phyloP scores from a whole-genome alignment of 2,113 vertebrate genomes.

The Corvus hawaiiensis region DNA sequence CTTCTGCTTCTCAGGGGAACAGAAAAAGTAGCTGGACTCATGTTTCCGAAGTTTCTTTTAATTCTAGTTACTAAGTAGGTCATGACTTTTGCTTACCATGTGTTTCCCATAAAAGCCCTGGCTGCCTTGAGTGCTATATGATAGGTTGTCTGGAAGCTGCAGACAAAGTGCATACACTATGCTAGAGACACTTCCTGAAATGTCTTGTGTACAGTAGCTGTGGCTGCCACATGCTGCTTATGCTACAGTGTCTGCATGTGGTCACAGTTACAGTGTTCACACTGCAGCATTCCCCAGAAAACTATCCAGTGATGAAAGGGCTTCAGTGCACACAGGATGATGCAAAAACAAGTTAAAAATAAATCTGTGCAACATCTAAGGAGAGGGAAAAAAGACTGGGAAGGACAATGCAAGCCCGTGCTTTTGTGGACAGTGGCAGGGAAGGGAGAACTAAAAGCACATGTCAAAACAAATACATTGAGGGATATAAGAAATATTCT shows the following conservation, averaged over 20 bases:
- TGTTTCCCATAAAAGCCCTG: slow-evolving; percentile 69
- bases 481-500: background rate
- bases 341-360: background rate
- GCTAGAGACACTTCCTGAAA: slow-evolving; percentile 20
- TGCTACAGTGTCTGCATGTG: slow-evolving; percentile 60
- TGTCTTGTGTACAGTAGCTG: slow-evolving; percentile 52
- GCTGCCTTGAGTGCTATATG: slow-evolving; percentile 46
- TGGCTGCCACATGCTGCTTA: slow-evolving; percentile 60
- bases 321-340: background rate
- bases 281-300: background rate
- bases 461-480: background rate
- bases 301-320: background rate
- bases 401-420: background rate
- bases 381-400: background rate
- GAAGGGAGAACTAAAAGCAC: background rate
- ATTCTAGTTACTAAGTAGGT: slow-evolving; percentile 5
- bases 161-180: slow-evolving; percentile 29
- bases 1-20: background rate
- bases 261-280: slow-evolving; percentile 22
- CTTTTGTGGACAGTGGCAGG: background rate
- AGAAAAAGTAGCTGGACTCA: background rate
- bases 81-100: slow-evolving; percentile 17
- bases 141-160: slow-evolving; percentile 54
- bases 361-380: background rate
- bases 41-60: background rate